A percentile compares a stretch with the other conserved stretches of the same genome.
Evolutionary conservation across 2,888 invertebrate genomes (phyloP).

Genomic region (Drosophila birchii): DNA sequence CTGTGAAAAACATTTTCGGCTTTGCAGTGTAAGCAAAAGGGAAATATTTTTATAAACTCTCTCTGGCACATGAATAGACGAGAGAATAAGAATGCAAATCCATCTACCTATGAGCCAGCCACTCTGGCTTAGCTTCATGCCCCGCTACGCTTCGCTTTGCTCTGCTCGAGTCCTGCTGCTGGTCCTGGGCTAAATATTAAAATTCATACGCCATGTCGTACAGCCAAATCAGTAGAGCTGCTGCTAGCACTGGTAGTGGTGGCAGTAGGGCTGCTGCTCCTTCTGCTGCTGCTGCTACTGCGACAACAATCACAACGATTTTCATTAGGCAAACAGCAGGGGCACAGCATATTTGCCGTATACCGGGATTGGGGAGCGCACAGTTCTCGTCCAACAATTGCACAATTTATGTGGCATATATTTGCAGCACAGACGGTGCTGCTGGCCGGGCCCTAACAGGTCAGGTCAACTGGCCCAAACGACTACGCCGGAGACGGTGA

Average conservation of each 20-base stretch:
- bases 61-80: slow-evolving; percentile 39
- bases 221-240: slow-evolving; percentile 68
- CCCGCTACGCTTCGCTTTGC: neutral
- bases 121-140: slow-evolving; percentile 41
- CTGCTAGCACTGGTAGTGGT: slow-evolving; percentile 21
- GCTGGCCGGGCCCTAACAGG: slow-evolving; percentile 11
- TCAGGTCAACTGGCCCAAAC: slow-evolving; percentile 21
- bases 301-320: slow-evolving; percentile 61
- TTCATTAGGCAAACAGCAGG: slow-evolving; percentile 70
- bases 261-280: neutral
- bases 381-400: slow-evolving; percentile 63
- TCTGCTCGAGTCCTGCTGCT: slow-evolving; percentile 20
- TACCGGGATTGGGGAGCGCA: slow-evolving; percentile 32
- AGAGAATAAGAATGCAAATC: slow-evolving; percentile 42
- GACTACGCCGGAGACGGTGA: neutral
- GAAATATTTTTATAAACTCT: slow-evolving; percentile 50
- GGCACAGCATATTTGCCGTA: slow-evolving; percentile 67
- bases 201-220: slow-evolving; percentile 80
- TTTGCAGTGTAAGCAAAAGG: slow-evolving; percentile 31
- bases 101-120: slow-evolving; percentile 49
- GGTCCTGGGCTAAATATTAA: slow-evolving; percentile 71
- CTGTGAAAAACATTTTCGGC: neutral
- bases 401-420: slow-evolving; percentile 78
- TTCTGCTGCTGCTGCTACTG: slow-evolving; percentile 28
- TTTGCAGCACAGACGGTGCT: slow-evolving; percentile 56